Conservation (phyloP, 2,113 vertebrate species). For the Rattus rattus region DNA sequence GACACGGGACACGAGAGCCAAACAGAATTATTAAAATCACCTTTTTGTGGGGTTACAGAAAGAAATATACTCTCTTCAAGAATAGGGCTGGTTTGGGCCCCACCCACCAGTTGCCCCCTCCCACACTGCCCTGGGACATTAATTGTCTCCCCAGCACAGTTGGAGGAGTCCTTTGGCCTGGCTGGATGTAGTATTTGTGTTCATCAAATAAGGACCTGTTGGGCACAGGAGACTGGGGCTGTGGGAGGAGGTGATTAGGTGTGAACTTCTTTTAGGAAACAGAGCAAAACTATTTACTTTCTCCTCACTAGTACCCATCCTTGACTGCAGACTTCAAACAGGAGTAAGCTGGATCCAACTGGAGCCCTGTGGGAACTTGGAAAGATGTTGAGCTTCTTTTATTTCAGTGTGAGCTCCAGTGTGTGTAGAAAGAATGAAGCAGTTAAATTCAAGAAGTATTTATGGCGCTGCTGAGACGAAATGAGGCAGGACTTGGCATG, state of each 20-base stretch:
- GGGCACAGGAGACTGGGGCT: neutral
- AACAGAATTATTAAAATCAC: conserved; percentile 64
- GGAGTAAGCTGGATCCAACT: neutral
- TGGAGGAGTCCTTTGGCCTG: neutral
- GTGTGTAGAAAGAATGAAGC: neutral
- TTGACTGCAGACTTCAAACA: neutral
- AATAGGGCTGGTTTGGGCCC: conserved; percentile 39
- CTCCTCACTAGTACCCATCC: neutral
- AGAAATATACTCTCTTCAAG: neutral
- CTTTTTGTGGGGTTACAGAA: neutral
- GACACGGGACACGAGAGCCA: conserved; percentile 58
- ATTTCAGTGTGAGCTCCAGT: conserved; percentile 14
- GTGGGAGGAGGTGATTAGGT: neutral
- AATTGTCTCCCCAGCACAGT: neutral
- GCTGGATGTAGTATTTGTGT: neutral
- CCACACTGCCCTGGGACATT: neutral
- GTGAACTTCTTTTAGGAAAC: neutral
- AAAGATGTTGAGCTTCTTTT: neutral
- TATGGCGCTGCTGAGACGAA: neutral
- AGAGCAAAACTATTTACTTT: neutral
- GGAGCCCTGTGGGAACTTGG: neutral
- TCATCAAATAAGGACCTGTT: neutral
- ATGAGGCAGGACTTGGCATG: neutral
- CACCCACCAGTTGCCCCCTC: too few species aligned
- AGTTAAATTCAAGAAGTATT: conserved; percentile 28